Base-by-base conservation (phyloP, 30 jellyfish, hydroid and myxozoan genomes). In the Aurelia sp. region DNA sequence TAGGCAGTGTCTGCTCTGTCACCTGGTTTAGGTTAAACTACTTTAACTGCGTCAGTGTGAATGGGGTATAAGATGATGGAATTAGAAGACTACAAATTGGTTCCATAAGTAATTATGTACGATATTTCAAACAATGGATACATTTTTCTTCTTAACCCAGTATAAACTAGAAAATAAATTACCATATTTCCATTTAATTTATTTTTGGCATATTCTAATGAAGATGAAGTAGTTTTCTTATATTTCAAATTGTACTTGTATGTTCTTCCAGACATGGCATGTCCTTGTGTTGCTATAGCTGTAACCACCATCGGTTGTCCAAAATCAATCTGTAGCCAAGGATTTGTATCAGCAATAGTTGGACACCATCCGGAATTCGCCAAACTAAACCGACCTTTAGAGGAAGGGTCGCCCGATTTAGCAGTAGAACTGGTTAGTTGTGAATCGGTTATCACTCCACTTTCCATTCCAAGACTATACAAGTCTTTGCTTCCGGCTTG, bases 401-500 rank as follows among this genome's bases (percentile, higher is more conserved):
- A 44, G 8, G 90, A 68, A 51, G 84, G 87, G 86, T 76, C 60
- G 35, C 31, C 20, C 16, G 19, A 16, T 3, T 22, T 4, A 20
- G 53, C 22, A 0, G 79, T 16, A 30, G 96, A 86, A 15, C 57
- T 10, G 55, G 79, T 66, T 12, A 86, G 66, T n/a, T 76, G 90
- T 17, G 81, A 55, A 41, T 86, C 90, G 52, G 27, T 72, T 16
- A 86, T 76, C 13, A 76, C 86, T 52, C 74, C 65, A 47, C 82
- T 75, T 60, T 86, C 96, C 90, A 86, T 64, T 11, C 96, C 96
- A 33, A 86, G 81, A 30, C 76, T 27, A 59, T 59, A 86, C 30
- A 76, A 16, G 13, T 44, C 48, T 66, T 70, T 75, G 33, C 62
- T 71, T 7, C 82, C 87, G 51, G 83, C 94, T 85, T 18, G 3